A percentile compares a stretch with the other conserved stretches of the same genome.
Evolutionary conservation across 2,113 vertebrate genomes (phyloP).

Genomic region (Alligator sinensis): DNA sequence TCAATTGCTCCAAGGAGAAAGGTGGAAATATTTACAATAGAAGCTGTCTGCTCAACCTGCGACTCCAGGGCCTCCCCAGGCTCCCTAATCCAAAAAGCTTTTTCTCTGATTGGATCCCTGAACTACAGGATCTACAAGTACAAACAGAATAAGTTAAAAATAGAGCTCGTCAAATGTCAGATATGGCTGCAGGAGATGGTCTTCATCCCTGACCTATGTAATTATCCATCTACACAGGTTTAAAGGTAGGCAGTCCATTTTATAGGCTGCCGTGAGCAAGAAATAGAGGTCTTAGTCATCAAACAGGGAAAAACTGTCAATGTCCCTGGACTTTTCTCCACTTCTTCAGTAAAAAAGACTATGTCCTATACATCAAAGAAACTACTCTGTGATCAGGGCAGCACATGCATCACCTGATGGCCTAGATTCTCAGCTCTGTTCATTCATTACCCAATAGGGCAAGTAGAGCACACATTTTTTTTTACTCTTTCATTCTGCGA

Average conservation of each 20-base stretch:
- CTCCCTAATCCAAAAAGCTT: background rate
- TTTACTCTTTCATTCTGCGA: background rate
- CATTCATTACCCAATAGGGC: background rate
- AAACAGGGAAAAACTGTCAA: constrained; percentile 14
- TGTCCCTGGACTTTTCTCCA: constrained; percentile 39
- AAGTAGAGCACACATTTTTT: background rate
- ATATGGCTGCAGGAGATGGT: constrained; percentile 4
- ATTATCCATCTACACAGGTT: constrained; percentile 9
- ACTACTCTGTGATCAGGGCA: constrained; percentile 20
- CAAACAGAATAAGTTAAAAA: constrained; percentile 13
- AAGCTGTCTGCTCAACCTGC: background rate
- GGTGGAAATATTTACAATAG: background rate
- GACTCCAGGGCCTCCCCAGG: background rate
- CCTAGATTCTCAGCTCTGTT: background rate
- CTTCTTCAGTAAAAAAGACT: constrained; percentile 51
- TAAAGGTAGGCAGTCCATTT: constrained; percentile 14
- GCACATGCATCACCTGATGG: constrained; percentile 22
- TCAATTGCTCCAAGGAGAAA: background rate
- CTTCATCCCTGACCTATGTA: constrained; percentile 37
- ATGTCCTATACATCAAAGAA: constrained; percentile 51
- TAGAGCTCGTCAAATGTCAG: background rate
- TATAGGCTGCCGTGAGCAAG: constrained; percentile 20
- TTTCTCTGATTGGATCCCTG: background rate
- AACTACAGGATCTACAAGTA: background rate
- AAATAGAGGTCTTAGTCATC: background rate